Conservation (phyloP, 2,888 invertebrate species). For the Mechanitis mazaeus region DNA sequence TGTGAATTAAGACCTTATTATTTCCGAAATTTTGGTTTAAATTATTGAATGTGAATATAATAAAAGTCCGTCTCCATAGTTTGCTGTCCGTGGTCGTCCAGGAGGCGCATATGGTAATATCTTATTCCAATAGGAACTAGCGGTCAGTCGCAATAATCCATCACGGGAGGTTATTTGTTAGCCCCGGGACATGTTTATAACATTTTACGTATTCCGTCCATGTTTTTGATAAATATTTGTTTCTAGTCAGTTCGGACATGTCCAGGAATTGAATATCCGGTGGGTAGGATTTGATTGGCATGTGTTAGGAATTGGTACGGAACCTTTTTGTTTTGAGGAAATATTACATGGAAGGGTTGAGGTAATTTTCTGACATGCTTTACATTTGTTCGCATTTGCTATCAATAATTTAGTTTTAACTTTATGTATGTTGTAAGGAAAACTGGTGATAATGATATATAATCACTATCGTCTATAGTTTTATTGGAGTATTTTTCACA, state of each 20-base stretch:
- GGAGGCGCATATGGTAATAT: constrained; percentile 75
- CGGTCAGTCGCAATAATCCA: constrained; percentile 76
- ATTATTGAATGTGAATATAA: not conserved
- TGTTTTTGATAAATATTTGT: constrained; percentile 76
- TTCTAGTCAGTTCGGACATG: constrained; percentile 66
- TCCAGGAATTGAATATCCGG: constrained; percentile 74
- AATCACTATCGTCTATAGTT: too few relatives aligned
- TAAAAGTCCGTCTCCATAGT: constrained; percentile 43
- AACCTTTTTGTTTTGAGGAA: constrained; percentile 21
- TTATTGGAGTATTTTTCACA: too few relatives aligned
- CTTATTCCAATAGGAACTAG: constrained; percentile 76
- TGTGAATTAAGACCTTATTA: not conserved
- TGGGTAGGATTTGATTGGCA: constrained; percentile 58
- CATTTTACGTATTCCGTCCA: constrained; percentile 75
- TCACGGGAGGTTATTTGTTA: constrained; percentile 66
- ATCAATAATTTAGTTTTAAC: not conserved
- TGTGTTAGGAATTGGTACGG: constrained; percentile 40
- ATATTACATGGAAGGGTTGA: constrained; percentile 11
- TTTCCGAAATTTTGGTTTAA: not conserved
- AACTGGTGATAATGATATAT: too few relatives aligned
- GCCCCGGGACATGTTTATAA: constrained; percentile 66
- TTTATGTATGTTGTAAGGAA: too few relatives aligned
- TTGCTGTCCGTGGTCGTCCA: constrained; percentile 36
- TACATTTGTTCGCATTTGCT: not conserved
- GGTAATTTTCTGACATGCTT: not conserved